These are phyloP conservation scores for Trogon surrucura DNA, from an alignment of 2,113 vertebrate species.

Conservation along the genomic window DNA sequence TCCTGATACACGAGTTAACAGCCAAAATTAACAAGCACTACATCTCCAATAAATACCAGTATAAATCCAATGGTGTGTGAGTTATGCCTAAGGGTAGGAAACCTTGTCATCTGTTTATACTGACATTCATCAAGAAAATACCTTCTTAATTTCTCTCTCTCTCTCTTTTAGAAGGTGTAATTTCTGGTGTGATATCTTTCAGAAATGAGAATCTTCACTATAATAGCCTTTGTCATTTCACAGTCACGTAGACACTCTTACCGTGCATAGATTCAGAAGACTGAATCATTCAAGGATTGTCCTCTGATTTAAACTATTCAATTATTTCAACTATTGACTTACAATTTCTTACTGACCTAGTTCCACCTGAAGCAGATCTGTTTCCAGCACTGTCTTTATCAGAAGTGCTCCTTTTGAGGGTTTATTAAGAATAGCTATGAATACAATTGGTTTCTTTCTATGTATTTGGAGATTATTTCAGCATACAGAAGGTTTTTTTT, in stretches of 20 bases:
- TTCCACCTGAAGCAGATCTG: not conserved
- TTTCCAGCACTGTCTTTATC: not conserved
- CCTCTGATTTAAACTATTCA: not conserved
- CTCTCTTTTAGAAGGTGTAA: not conserved
- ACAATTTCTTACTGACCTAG: not conserved
- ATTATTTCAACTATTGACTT: constrained; percentile 6
- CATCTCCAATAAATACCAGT: not conserved
- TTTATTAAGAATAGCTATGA: not conserved
- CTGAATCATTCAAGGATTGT: not conserved
- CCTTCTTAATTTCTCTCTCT: not conserved
- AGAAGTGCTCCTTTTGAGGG: not conserved
- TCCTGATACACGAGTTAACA: not conserved
- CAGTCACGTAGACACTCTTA: not conserved
- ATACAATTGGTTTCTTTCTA: not conserved
- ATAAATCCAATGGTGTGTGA: not conserved
- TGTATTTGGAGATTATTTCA: constrained; percentile 25
- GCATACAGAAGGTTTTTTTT: not conserved
- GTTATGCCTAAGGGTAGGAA: not conserved
- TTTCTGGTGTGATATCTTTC: not conserved
- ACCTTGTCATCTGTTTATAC: not conserved
- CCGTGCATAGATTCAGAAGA: not conserved
- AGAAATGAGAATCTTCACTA: not conserved
- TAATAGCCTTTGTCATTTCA: constrained; percentile 13
- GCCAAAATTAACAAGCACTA: not conserved
- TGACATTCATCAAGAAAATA: not conserved